Percentiles rank a stretch among this genome's conserved stretches.
Evolutionary conservation across 2,113 vertebrate genomes (phyloP).

Genomic region (Channa argus): DNA sequence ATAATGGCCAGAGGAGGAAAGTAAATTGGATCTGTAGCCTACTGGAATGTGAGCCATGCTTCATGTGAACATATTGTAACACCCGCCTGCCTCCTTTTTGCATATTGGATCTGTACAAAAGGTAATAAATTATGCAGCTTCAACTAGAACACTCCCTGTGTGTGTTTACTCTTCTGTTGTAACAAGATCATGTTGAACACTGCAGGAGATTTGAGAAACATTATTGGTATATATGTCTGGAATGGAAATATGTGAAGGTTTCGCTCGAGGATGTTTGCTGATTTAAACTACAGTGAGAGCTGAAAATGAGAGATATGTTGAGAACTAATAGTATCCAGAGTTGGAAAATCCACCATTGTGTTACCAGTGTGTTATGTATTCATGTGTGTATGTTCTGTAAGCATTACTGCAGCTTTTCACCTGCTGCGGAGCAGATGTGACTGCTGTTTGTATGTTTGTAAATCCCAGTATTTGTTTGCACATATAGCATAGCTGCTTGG

Average conservation of each 20-base stretch:
- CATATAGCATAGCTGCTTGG: conserved; percentile 41
- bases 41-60: conserved; percentile 52
- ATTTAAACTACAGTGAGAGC: conserved; percentile 48
- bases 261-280: no score
- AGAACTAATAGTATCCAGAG: conserved; percentile 52
- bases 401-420: no score
- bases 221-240: no score
- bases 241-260: no score
- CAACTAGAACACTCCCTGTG: background rate
- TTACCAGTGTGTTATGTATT: conserved; percentile 41
- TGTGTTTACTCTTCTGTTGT: conserved; percentile 1
- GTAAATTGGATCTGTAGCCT: conserved; percentile 57
- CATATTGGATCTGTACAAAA: conserved; percentile 27
- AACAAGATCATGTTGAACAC: background rate
- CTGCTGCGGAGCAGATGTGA: no score
- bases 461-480: conserved; percentile 70
- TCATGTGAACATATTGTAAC: conserved; percentile 29
- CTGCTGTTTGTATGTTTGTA: conserved; percentile 19
- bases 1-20: conserved; percentile 49
- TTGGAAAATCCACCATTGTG: conserved; percentile 46
- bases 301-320: conserved; percentile 42
- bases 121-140: conserved; percentile 19
- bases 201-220: background rate
- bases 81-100: conserved; percentile 27
- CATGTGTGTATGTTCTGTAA: conserved; percentile 29